phyloP scores from a whole-genome alignment of 2,113 vertebrate species.

The Chamaetylas fuelleborni region DNA sequence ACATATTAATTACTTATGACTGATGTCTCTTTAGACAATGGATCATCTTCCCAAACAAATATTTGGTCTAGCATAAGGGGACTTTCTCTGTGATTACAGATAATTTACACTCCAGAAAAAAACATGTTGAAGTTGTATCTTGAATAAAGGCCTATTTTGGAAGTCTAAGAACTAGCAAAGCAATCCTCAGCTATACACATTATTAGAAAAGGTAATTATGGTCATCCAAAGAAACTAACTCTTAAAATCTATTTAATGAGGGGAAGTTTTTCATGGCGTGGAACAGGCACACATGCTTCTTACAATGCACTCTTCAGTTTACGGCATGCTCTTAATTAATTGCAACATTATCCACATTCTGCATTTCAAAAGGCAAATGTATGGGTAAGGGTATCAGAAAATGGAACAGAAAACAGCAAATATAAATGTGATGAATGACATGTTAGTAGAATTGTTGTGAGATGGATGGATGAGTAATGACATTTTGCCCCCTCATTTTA shows the following conservation, averaged over 20 bases:
- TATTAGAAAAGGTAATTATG: conserved; percentile 4
- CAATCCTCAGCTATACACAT: not conserved
- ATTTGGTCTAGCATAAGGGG: not conserved
- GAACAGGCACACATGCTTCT: not conserved
- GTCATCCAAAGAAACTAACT: not conserved
- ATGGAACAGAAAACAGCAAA: conserved; percentile 18
- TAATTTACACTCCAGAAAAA: not conserved
- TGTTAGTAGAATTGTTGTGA: not conserved
- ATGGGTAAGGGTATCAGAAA: conserved; percentile 2
- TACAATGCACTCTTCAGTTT: conserved; percentile 53
- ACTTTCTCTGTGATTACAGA: not conserved
- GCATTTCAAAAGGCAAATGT: not conserved
- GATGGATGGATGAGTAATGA: not conserved
- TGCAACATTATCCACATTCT: conserved; percentile 23
- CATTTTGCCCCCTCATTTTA: conserved; percentile 30
- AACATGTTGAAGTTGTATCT: not conserved
- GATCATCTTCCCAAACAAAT: not conserved
- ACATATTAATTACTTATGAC: not conserved
- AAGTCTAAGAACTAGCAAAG: not conserved
- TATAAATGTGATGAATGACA: conserved; percentile 4
- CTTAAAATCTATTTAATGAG: conserved; percentile 45
- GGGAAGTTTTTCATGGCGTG: not conserved
- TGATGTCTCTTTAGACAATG: not conserved
- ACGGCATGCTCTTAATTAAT: conserved; percentile 44
- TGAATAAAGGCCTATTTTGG: not conserved